phyloP scores from a whole-genome alignment of 2,113 vertebrate genomes.

The Porphyrio hochstetteri region DNA sequence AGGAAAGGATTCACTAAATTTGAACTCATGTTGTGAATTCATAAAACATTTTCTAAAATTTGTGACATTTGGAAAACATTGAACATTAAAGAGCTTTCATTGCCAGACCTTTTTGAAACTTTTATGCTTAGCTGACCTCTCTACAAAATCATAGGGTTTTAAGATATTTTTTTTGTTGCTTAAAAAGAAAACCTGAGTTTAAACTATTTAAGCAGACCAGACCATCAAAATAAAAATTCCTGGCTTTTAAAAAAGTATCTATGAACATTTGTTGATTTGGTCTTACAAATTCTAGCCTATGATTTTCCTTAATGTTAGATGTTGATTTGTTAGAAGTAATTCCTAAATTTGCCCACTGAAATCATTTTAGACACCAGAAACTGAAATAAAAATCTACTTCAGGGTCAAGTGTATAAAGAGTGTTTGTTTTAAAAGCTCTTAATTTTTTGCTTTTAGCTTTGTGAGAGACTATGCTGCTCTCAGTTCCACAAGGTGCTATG shows the following conservation, averaged over 20 bases:
- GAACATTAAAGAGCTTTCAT: not conserved
- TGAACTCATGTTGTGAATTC: not conserved
- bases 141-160: not conserved
- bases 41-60: constrained; percentile 2
- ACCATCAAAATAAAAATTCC: not conserved
- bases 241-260: not conserved
- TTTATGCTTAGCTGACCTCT: not conserved
- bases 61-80: not conserved
- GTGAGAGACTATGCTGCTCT: not conserved
- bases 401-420: accelerated
- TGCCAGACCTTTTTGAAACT: not conserved
- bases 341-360: not conserved
- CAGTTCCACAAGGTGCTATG: not conserved
- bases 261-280: not conserved
- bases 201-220: not conserved
- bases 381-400: not conserved
- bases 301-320: not conserved
- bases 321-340: not conserved
- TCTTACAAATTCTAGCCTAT: not conserved
- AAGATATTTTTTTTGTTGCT: not conserved
- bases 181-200: not conserved
- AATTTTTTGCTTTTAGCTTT: not conserved
- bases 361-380: not conserved
- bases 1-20: not conserved
- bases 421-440: not conserved